Evolutionary conservation across 2,888 invertebrate genomes (phyloP), one percentile per base, ranked within the genome.

Genomic region (Drosophila pseudotalamancana): DNA sequence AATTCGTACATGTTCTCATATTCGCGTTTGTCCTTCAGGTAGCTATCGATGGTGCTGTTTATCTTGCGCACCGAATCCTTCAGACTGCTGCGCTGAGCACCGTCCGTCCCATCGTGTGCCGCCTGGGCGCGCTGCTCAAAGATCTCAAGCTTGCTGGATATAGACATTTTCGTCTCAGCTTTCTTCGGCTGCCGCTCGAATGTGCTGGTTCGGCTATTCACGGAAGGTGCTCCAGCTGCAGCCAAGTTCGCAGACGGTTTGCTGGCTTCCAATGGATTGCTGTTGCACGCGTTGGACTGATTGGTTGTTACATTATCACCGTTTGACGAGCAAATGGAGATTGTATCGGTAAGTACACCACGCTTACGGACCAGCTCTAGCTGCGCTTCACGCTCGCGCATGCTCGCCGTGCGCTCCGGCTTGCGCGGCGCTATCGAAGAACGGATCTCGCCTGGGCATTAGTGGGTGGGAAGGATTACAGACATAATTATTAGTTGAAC

Each of bases 381-480:
- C 77, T 94, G 93, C 3, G 94, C 94, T 91, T 95, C 95, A 61
- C 95, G 93, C 91, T 96, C 96, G 77, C 96, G 93, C 95, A 97
- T 96, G 89, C 97, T 97, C 39, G 96, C 96, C 14, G 96, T 96
- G 70, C 97, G 93, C 90, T 96, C 96, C 12, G 97, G 97, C 91
- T 97, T 97, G 56, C 95, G 94, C 11, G 96, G 96, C 49, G 96
- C 95, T 81, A 97, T 93, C 59, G 95, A 94, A 89, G 96, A 96
- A 90, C 97, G 93, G 77, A 96, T 95, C 93, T 96, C 96, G 90
- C 97, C 95, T 95, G 90, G 4, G 32, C 1, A 37, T 6, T 1
- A 23, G 0, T 11, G 3, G 12, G 21, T 5, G n/a, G n/a, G n/a
- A n/a, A n/a, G n/a, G n/a, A n/a, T n/a, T n/a, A n/a, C n/a, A n/a